Base-by-base conservation (phyloP, 2,888 invertebrate genomes). In the Thumatha senex region DNA sequence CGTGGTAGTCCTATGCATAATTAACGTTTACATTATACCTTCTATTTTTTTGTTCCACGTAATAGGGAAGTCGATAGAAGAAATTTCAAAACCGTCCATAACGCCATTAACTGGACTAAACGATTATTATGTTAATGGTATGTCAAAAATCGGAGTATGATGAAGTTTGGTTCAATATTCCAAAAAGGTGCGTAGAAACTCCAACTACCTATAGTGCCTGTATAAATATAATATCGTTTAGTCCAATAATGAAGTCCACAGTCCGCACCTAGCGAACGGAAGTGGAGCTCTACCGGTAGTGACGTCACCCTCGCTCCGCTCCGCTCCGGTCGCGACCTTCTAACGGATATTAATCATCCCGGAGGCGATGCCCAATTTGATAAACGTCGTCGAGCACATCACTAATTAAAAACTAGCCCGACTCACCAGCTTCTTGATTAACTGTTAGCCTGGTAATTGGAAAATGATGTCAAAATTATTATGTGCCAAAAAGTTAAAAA, bases 261-360 rank as follows among this genome's bases (percentile, higher is more conserved):
- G 73, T 72, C 68, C 70, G 70, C 72, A 76, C 74, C 72, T 70
- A 70, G 70, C 72, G 76, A 76, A 74, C 87, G 89, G 90, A 90
- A 89, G 82, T 76, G 68, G 75, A 76, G 74, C 72, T 74, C 76
- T 75, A 68, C 78, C 85, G 83, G 86, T 83, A 82, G 80, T 89
- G 89, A 90, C 89, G 89, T 89, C 89, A 89, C 74, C 62, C 18
- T 5, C n/a, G n/a, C n/a, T n/a, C n/a, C n/a, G n/a, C n/a, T n/a
- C n/a, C n/a, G 76, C 66, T 40, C 67, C 73, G 76, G 71, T 72
- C 71, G 80, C 87, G 86, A 82, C 87, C 87, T 88, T 87, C 86
- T 74, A 68, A 74, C 89, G 89, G 89, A 89, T 87, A 89, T 90
- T 89, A 90, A 89, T 90, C 89, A 90, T 86, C 82, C 86, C 80